phyloP scores from a whole-genome alignment of 2,113 vertebrate species.

The Vulpes vulpes region DNA sequence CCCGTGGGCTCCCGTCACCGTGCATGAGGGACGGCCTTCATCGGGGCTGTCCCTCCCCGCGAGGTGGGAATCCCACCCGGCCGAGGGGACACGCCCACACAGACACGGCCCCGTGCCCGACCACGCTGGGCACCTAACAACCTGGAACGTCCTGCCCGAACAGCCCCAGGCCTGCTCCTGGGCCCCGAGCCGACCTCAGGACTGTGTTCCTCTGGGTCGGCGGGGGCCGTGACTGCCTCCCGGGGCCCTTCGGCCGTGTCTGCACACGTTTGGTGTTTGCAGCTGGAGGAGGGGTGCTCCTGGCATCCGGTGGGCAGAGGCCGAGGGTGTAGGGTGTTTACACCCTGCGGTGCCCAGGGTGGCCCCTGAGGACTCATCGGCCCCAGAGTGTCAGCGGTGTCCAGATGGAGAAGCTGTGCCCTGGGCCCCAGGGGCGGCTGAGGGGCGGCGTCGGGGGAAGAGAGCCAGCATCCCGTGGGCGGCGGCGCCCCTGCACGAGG shows the following conservation, averaged over 20 bases:
- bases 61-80: no score
- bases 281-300: neutral
- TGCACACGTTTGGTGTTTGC: neutral
- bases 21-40: neutral
- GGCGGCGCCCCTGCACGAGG: rapidly evolving
- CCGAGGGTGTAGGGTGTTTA: neutral
- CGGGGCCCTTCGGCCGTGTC: neutral
- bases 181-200: neutral
- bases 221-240: no score
- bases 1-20: rapidly evolving
- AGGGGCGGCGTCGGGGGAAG: neutral
- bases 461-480: neutral
- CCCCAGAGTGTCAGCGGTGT: rapidly evolving
- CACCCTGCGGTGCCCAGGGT: rapidly evolving
- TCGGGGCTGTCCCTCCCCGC: neutral
- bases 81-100: neutral
- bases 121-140: neutral
- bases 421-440: neutral
- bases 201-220: neutral
- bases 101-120: neutral
- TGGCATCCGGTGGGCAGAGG: neutral
- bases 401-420: neutral
- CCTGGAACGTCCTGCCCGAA: neutral
- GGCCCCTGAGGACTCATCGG: rapidly evolving
- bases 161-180: neutral